These are phyloP conservation scores for Eucera pruinosa DNA, from an alignment of 2,888 invertebrate species.

Conservation along the genomic window DNA sequence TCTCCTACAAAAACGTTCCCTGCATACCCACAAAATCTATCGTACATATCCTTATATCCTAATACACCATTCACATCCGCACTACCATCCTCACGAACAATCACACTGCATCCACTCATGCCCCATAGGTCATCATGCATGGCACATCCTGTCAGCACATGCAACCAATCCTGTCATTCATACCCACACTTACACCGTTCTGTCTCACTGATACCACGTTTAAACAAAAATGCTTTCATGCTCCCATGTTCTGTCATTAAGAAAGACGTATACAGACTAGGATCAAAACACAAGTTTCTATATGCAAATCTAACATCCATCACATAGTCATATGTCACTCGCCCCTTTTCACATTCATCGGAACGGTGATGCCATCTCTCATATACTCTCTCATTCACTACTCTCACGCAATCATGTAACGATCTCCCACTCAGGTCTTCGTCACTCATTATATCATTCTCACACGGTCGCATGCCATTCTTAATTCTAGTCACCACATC, in stretches of 20 bases:
- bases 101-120: not conserved
- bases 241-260: too few relatives aligned
- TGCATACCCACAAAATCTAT: not conserved
- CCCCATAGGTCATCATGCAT: not conserved
- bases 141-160: not conserved
- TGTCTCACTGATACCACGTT: not conserved
- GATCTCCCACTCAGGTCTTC: too few relatives aligned
- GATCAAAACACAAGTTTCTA: too few relatives aligned
- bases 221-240: not conserved
- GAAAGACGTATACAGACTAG: too few relatives aligned
- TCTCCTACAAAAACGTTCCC: not conserved
- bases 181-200: too few relatives aligned
- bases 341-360: slow-evolving; percentile 2
- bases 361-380: too few relatives aligned
- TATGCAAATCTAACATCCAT: slow-evolving; percentile 14
- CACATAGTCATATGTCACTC: slow-evolving; percentile 18
- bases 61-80: slow-evolving; percentile 1
- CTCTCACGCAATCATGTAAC: too few relatives aligned
- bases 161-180: too few relatives aligned
- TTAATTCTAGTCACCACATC: not conserved
- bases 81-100: too few relatives aligned
- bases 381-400: too few relatives aligned
- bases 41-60: not conserved
- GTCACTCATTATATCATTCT: too few relatives aligned
- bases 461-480: slow-evolving; percentile 10